Evolutionary conservation across 1,140 invertebrate species (phyloP).

Genomic region (Megalonaias nervosa): DNA sequence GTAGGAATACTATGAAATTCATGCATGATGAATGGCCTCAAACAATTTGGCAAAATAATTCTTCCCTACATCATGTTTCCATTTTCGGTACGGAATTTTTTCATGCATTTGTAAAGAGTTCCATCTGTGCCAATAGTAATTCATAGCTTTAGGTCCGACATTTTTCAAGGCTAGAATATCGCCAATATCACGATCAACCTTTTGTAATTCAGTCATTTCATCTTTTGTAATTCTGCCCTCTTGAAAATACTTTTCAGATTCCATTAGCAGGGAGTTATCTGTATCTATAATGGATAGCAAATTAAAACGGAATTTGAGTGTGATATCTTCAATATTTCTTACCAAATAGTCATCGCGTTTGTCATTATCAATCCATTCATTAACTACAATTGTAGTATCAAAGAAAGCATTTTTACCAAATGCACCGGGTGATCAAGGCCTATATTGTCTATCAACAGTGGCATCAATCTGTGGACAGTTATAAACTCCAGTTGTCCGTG

Average conservation of each 20-base stretch:
- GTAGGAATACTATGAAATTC: no score
- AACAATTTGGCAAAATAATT: no score
- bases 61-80: no score
- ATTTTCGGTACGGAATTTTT: no score
- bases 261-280: neutral
- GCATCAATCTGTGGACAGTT: no score
- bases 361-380: conserved; percentile 5
- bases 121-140: no score
- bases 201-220: neutral
- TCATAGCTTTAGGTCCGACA: neutral
- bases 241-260: neutral
- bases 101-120: neutral
- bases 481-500: no score
- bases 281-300: neutral
- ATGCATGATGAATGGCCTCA: no score
- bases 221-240: neutral
- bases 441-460: no score
- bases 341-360: no score
- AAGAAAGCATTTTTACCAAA: neutral
- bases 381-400: neutral
- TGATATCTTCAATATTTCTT: neutral
- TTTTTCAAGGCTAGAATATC: neutral
- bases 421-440: neutral
- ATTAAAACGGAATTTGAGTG: neutral
- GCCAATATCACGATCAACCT: neutral